Evolutionary conservation across 2,797 vertebrate genomes (phyloP).

Genomic region (Cephalopachus bancanus): DNA sequence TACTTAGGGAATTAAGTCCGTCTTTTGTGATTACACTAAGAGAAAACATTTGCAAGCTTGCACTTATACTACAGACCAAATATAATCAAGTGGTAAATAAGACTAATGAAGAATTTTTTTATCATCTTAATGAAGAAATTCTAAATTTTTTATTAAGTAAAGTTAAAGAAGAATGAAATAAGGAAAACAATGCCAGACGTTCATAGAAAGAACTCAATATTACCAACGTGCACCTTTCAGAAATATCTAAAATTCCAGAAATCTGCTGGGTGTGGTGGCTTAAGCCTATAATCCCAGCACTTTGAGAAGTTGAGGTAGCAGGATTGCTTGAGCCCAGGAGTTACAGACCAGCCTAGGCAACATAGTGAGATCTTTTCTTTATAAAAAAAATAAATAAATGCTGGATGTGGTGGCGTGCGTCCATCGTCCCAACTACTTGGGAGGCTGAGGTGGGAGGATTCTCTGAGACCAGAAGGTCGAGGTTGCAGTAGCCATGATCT

Average conservation of each 20-base stretch:
- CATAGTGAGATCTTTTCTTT: neutral
- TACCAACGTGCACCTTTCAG: no score
- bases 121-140: neutral
- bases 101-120: neutral
- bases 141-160: no score
- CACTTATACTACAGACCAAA: neutral
- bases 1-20: neutral
- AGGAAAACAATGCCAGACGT: no score
- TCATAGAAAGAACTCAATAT: no score
- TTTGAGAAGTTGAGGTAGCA: neutral
- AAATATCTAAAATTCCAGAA: neutral
- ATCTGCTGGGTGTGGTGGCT: neutral
- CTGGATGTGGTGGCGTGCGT: neutral
- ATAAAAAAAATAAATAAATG: neutral
- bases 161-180: no score
- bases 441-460: neutral
- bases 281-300: neutral
- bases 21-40: neutral
- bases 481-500: neutral
- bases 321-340: neutral
- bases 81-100: neutral
- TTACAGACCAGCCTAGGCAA: neutral
- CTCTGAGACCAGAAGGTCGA: neutral
- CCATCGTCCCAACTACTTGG: neutral
- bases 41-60: neutral